Evolutionary conservation across 2,888 invertebrate species (phyloP).

Genomic region (Liodrosophila aerea): DNA sequence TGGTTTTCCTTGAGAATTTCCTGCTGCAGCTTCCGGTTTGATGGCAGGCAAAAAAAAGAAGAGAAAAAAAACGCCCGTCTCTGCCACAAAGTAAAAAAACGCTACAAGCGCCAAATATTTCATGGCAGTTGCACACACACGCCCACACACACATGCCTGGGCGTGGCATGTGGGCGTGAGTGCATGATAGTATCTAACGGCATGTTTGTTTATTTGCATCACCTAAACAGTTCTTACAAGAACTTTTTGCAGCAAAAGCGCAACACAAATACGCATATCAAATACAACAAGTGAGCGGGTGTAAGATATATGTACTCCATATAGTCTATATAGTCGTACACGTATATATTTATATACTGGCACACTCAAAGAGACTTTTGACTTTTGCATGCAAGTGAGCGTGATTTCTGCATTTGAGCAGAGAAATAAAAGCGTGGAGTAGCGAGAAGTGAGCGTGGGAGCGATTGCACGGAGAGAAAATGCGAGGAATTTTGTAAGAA

Average conservation of each 20-base stretch:
- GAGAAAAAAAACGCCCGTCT: slow-evolving; percentile 11
- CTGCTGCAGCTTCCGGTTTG: slow-evolving; percentile 41
- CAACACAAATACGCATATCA: slow-evolving; percentile 78
- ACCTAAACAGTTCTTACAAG: slow-evolving; percentile 56
- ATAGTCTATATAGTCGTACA: too few species aligned
- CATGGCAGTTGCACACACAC: slow-evolving; percentile 52
- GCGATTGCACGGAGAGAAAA: slow-evolving; percentile 1
- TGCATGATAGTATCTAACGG: slow-evolving; percentile 29
- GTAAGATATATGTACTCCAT: too few species aligned
- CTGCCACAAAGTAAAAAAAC: slow-evolving; percentile 63
- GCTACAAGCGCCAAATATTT: slow-evolving; percentile 73
- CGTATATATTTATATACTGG: slow-evolving; percentile 13
- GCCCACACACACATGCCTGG: slow-evolving; percentile 12
- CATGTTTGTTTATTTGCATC: slow-evolving; percentile 67
- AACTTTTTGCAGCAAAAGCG: slow-evolving; percentile 66
- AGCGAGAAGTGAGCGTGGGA: background rate
- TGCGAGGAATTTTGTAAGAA: too few species aligned
- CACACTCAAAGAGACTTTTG: slow-evolving; percentile 73
- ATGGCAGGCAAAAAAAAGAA: slow-evolving; percentile 26
- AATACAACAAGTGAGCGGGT: slow-evolving; percentile 40
- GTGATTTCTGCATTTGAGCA: slow-evolving; percentile 73
- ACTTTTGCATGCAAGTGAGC: slow-evolving; percentile 78
- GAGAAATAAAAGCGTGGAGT: slow-evolving; percentile 45
- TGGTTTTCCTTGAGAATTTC: slow-evolving; percentile 49
- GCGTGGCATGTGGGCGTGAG: slow-evolving; percentile 5